Base-by-base conservation (phyloP, 2,888 invertebrate species). In the Chrysolina oricalcia region DNA sequence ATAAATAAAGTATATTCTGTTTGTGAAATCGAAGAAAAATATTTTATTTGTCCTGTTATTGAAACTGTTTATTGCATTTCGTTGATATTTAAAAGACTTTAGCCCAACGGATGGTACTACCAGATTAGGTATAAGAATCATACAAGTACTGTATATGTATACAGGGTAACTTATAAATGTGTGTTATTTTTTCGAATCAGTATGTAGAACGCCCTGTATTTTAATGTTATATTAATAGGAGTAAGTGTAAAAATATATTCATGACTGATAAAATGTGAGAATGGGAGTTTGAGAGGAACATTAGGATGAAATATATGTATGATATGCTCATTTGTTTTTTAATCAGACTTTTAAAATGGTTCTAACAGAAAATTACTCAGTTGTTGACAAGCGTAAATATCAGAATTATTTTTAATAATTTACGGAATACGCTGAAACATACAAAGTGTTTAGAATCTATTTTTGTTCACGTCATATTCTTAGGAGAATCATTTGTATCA, bases 141-240 rank as follows among this genome's bases (percentile, higher is more conserved):
- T 74, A 79, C 77, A 69, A 66, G 59, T 73, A 77, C 78, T 78
- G 76, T 81, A 80, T 78, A 77, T 77, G 75, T 73, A 79, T 82
- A 80, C 81, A 80, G 82, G 81, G 79, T 81, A 75, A 75, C 75
- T 77, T 71, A 59, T 72, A 72, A 77, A 76, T 72, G 72, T 71
- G 66, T 70, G 67, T 72, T 76, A 53, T 67, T 74, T 69, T 76
- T 43, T 69, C 74, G 19, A 27, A 21, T 46, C 64, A 17, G 56
- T 75, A 74, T 75, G 70, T 67, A 48, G 73, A 79, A 74, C 69
- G 74, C 68, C 76, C 77, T 80, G 78, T 81, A 82, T 81, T 82
- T 82, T 78, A 78, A 78, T 78, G 79, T 80, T 78, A 80, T 73
- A 78, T 71, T 63, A 63, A 71, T 27, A 64, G 15, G 19, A 53